Evolutionary conservation across 2,888 invertebrate genomes (phyloP).

Genomic region (Neoitamus cyanurus): DNA sequence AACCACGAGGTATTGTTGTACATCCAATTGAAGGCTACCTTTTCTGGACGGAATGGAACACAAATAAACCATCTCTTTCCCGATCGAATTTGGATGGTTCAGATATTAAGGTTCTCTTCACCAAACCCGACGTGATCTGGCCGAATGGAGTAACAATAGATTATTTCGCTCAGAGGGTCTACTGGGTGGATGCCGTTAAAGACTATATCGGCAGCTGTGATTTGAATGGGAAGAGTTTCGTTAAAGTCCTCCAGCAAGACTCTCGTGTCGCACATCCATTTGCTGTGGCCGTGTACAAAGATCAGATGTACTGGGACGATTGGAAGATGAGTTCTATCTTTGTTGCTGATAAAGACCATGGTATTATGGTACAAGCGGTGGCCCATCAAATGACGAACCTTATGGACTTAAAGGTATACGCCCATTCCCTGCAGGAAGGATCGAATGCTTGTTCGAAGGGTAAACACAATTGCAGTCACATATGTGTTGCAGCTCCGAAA

Average conservation of each 20-base stretch:
- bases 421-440: constrained; percentile 80
- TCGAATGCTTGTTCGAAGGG: constrained; percentile 76
- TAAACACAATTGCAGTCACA: constrained; percentile 73
- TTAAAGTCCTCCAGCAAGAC: constrained; percentile 74
- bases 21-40: constrained; percentile 82
- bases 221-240: constrained; percentile 76
- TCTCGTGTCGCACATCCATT: constrained; percentile 84
- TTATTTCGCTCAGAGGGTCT: constrained; percentile 80
- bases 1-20: constrained; percentile 84
- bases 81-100: constrained; percentile 84
- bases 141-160: constrained; percentile 90
- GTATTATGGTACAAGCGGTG: constrained; percentile 72
- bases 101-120: constrained; percentile 74
- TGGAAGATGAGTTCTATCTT: constrained; percentile 85
- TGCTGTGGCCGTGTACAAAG: constrained; percentile 86
- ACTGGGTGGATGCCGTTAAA: constrained; percentile 87
- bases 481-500: constrained; percentile 82
- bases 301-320: constrained; percentile 90
- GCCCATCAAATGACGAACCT: constrained; percentile 75
- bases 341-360: constrained; percentile 81
- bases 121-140: constrained; percentile 78
- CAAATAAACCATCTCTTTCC: constrained; percentile 79
- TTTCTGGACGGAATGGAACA: constrained; percentile 92
- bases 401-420: constrained; percentile 87
- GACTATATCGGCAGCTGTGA: constrained; percentile 85